Conservation (phyloP, 1,140 invertebrate species). For the Steinernema khuongi region DNA sequence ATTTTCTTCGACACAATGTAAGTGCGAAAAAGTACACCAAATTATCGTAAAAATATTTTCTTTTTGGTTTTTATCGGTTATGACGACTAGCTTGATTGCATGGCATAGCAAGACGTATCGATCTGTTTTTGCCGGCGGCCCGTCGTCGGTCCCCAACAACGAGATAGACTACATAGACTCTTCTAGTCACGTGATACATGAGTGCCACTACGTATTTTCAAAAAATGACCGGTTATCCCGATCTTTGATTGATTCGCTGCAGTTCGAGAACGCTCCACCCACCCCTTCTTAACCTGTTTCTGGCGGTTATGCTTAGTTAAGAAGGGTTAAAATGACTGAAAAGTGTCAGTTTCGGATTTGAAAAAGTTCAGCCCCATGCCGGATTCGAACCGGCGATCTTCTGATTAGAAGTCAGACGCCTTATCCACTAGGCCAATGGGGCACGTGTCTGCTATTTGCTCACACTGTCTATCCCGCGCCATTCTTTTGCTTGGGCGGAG, state of each 20-base stretch:
- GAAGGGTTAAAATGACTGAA: too few relatives aligned
- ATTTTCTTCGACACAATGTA: too few relatives aligned
- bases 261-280: too few relatives aligned
- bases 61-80: too few relatives aligned
- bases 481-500: background rate
- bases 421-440: constrained; percentile 22
- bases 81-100: too few relatives aligned
- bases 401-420: constrained; percentile 24
- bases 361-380: constrained; percentile 12
- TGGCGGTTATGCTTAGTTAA: too few relatives aligned
- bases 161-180: background rate
- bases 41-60: too few relatives aligned
- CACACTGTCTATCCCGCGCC: background rate
- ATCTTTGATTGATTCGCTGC: background rate
- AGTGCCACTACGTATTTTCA: background rate
- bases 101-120: too few relatives aligned
- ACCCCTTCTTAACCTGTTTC: too few relatives aligned
- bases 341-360: background rate
- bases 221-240: background rate
- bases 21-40: too few relatives aligned
- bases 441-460: background rate
- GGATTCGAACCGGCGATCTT: constrained; percentile 20
- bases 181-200: background rate
- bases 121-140: background rate
- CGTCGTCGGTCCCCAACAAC: background rate